These are phyloP conservation scores for Scaeva pyrastri DNA, from an alignment of 2,888 invertebrate genomes.

Conservation along the genomic window DNA sequence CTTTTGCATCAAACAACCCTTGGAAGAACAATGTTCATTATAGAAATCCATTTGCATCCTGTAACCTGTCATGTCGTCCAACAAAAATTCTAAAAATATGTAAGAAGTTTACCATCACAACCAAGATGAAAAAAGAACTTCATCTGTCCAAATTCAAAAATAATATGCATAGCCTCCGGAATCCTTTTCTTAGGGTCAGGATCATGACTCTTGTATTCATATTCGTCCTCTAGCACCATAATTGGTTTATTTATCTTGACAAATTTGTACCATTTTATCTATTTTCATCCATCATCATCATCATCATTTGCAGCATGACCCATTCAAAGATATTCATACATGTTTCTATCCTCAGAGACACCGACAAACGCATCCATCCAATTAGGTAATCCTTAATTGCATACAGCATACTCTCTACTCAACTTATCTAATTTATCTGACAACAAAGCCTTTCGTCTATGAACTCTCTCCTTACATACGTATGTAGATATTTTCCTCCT, in stretches of 20 bases:
- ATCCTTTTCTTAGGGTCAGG: too few species aligned
- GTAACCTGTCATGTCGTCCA: too few species aligned
- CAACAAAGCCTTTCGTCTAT: slow-evolving; percentile 35
- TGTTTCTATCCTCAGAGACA: slow-evolving; percentile 15
- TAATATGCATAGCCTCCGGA: too few species aligned
- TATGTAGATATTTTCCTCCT: neutral
- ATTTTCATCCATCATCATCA: neutral
- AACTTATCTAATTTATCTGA: slow-evolving; percentile 43
- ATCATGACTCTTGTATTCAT: too few species aligned
- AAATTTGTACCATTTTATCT: neutral
- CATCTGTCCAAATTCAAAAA: too few species aligned
- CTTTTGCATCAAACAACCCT: too few species aligned
- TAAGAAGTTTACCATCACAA: too few species aligned
- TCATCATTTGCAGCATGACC: neutral
- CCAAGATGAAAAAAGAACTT: too few species aligned
- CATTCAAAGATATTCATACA: slow-evolving; percentile 23
- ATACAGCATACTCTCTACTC: slow-evolving; percentile 31
- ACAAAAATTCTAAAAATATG: too few species aligned
- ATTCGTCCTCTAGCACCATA: neutral
- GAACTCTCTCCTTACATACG: slow-evolving; percentile 1
- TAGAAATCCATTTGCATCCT: too few species aligned
- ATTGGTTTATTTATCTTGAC: neutral
- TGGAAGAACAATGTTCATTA: too few species aligned
- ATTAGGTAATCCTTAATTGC: slow-evolving; percentile 64
- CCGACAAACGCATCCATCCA: slow-evolving; percentile 61